phyloP scores from a whole-genome alignment of 2,888 invertebrate genomes.

The Celastrina argiolus region DNA sequence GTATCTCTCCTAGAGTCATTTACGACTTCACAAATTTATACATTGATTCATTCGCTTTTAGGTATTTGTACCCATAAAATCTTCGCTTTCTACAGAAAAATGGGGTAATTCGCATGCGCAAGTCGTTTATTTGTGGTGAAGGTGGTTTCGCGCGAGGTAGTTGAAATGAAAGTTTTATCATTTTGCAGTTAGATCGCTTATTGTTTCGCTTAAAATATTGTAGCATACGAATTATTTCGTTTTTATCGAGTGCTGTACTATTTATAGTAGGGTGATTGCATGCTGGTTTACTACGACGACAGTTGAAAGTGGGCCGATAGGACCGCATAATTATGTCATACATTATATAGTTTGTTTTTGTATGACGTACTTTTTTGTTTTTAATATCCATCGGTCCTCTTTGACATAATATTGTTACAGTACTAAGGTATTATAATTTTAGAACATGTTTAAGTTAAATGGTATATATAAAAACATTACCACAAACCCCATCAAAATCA shows the following conservation, averaged over 20 bases:
- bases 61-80: slow-evolving; percentile 40
- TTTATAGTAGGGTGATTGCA: slow-evolving; percentile 49
- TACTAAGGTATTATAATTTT: not conserved
- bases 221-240: slow-evolving; percentile 58
- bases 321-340: not conserved
- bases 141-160: slow-evolving; percentile 59
- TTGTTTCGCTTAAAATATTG: slow-evolving; percentile 62
- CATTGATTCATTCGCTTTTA: slow-evolving; percentile 46
- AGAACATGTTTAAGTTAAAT: no score
- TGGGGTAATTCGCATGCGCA: slow-evolving; percentile 64
- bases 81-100: slow-evolving; percentile 41
- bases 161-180: slow-evolving; percentile 46
- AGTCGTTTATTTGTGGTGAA: slow-evolving; percentile 58
- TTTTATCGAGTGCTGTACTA: slow-evolving; percentile 57
- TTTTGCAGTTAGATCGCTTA: slow-evolving; percentile 66
- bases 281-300: slow-evolving; percentile 38
- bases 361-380: not conserved
- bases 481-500: no score
- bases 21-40: slow-evolving; percentile 39
- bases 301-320: not conserved
- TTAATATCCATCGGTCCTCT: not conserved
- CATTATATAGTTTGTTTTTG: not conserved
- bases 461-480: no score
- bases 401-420: not conserved
- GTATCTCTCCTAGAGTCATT: slow-evolving; percentile 41